Conservation (phyloP, 2,113 vertebrate species). For the Siphamia tubifer region DNA sequence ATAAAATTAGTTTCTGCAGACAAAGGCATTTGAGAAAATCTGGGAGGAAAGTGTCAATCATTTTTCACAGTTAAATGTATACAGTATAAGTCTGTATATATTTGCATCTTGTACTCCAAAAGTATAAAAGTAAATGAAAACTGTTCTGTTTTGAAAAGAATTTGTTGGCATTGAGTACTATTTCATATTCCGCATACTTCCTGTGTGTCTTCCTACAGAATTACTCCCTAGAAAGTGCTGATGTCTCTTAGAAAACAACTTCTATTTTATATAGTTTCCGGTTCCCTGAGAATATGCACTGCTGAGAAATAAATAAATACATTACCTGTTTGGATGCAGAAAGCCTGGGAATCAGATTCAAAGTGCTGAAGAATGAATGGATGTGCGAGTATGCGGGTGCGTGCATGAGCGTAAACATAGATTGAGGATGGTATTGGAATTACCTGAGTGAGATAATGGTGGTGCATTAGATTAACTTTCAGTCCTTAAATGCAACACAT, state of each 20-base stretch:
- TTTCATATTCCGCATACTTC: constrained; percentile 2
- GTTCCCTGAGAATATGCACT: constrained; percentile 32
- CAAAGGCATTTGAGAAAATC: background rate
- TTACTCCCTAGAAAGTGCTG: constrained; percentile 68
- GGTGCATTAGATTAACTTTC: constrained; percentile 98
- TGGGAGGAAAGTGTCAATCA: background rate
- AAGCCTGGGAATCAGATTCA: constrained; percentile 78
- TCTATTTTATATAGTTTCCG: constrained; percentile 66
- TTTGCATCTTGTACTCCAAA: background rate
- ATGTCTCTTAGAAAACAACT: constrained; percentile 71
- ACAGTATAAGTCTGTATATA: background rate
- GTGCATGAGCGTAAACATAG: constrained; percentile 78
- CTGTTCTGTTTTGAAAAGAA: constrained; percentile 5
- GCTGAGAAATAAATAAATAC: constrained; percentile 76
- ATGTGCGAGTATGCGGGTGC: constrained; percentile 61
- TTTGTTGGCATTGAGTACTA: constrained; percentile 17
- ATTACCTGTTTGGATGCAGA: constrained; percentile 74
- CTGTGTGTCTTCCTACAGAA: constrained; percentile 41
- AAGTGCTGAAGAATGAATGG: constrained; percentile 74
- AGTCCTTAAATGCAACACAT: constrained; percentile 96
- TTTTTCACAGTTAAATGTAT: background rate
- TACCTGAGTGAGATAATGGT: constrained; percentile 89
- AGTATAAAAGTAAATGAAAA: constrained; percentile 22
- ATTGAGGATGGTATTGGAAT: constrained; percentile 82
- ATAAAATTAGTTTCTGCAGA: background rate